These are phyloP conservation scores for Volucella bombylans DNA, from an alignment of 2,888 invertebrate species.

Conservation along the genomic window DNA sequence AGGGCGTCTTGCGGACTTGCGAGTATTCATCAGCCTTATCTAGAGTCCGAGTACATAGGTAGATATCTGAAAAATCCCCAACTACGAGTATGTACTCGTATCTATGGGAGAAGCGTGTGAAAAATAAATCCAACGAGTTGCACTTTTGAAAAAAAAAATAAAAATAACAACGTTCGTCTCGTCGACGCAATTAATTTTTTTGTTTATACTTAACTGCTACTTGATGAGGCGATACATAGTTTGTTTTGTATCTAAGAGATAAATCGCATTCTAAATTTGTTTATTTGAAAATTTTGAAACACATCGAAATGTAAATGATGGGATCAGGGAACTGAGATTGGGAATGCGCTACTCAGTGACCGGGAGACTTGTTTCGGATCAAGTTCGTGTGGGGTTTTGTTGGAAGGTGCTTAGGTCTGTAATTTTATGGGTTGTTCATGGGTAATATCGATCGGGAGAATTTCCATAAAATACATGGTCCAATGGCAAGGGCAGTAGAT, in stretches of 20 bases:
- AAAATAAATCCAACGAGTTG: conserved; percentile 31
- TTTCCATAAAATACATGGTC: conserved; percentile 69
- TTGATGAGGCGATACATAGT: not conserved
- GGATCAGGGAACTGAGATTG: not conserved
- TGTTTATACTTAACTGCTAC: conserved; percentile 13
- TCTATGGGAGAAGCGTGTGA: conserved; percentile 45
- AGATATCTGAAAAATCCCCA: not conserved
- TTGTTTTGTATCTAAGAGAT: not conserved
- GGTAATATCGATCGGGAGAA: conserved; percentile 50
- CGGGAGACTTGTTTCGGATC: too few species aligned
- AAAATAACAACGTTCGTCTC: not conserved
- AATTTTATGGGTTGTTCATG: conserved; percentile 57
- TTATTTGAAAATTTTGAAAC: conserved; percentile 8
- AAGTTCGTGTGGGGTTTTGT: conserved; percentile 51
- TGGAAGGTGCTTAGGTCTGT: not conserved
- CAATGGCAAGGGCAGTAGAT: conserved; percentile 59
- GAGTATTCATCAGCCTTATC: not conserved
- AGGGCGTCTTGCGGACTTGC: conserved; percentile 46
- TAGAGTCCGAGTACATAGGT: too few species aligned
- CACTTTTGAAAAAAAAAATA: conserved; percentile 15
- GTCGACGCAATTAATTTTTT: conserved; percentile 15
- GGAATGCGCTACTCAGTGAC: too few species aligned
- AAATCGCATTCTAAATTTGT: conserved; percentile 46
- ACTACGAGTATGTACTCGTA: not conserved
- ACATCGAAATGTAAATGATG: conserved; percentile 50